These are phyloP conservation scores for Mustelus asterias DNA, from an alignment of 2,113 vertebrate species.

Conservation along the genomic window DNA sequence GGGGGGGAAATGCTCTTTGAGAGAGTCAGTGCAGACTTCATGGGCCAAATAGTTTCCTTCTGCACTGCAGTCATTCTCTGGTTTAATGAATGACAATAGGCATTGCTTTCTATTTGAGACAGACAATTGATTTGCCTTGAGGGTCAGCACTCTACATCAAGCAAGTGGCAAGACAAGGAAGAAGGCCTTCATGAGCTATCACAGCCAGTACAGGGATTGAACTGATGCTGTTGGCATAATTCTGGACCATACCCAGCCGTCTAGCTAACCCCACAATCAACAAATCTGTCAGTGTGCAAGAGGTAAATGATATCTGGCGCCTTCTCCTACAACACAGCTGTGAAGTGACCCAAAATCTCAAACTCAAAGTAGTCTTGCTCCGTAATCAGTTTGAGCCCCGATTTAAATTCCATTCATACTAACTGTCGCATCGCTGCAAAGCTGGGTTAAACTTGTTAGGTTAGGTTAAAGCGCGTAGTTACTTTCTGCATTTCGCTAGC, in stretches of 20 bases:
- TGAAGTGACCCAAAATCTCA: background rate
- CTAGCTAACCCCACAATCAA: background rate
- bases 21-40: too few relatives aligned
- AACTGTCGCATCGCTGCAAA: background rate
- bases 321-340: background rate
- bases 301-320: background rate
- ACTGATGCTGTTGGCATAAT: background rate
- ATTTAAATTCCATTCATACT: background rate
- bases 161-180: too few relatives aligned
- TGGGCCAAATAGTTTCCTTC: too few relatives aligned
- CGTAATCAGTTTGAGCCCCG: background rate
- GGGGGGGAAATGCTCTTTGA: too few relatives aligned
- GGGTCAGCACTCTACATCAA: too few relatives aligned
- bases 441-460: background rate
- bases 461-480: too few relatives aligned
- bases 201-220: background rate
- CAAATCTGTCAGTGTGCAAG: background rate
- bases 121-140: too few relatives aligned
- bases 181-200: too few relatives aligned
- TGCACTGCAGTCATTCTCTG: too few relatives aligned
- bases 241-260: background rate
- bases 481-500: too few relatives aligned
- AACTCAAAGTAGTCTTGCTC: background rate
- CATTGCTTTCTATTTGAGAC: too few relatives aligned
- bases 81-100: too few relatives aligned